Percentiles rank a stretch among this genome's conserved stretches.
Evolutionary conservation across 1,140 invertebrate species (phyloP).

Genomic region (Drosophila murphyi): DNA sequence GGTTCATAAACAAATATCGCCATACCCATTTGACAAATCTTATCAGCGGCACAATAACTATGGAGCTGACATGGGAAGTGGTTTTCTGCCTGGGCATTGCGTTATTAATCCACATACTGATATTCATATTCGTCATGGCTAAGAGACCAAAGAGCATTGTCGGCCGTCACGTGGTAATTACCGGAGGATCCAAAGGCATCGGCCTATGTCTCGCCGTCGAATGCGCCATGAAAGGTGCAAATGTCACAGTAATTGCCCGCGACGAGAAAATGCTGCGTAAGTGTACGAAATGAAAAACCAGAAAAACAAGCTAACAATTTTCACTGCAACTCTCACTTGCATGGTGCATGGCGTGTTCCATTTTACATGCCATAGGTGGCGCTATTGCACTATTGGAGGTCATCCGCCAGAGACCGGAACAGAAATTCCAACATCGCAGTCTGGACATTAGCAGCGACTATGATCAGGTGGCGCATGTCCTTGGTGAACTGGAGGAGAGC

Average conservation of each 20-base stretch:
- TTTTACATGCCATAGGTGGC: slow-evolving; percentile 52
- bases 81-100: slow-evolving; percentile 45
- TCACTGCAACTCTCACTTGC: slow-evolving; percentile 2
- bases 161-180: slow-evolving; percentile 89
- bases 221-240: slow-evolving; percentile 91
- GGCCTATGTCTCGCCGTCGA: slow-evolving; percentile 93
- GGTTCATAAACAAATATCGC: not conserved
- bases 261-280: slow-evolving; percentile 88
- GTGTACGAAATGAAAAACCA: slow-evolving; percentile 29
- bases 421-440: slow-evolving; percentile 89
- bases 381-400: slow-evolving; percentile 77
- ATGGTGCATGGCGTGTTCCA: not conserved
- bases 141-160: slow-evolving; percentile 66
- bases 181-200: slow-evolving; percentile 98
- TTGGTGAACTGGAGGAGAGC: slow-evolving; percentile 87
- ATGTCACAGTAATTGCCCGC: slow-evolving; percentile 95
- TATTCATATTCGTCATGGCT: slow-evolving; percentile 67
- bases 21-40: not conserved
- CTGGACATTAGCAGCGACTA: slow-evolving; percentile 91
- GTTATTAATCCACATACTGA: slow-evolving; percentile 27
- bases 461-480: slow-evolving; percentile 86
- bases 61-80: slow-evolving; percentile 69
- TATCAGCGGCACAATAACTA: slow-evolving; percentile 27
- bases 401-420: slow-evolving; percentile 81
- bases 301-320: slow-evolving; percentile 18